phyloP scores from a whole-genome alignment of 2,888 invertebrate genomes.

The Andrena trimmerana region DNA sequence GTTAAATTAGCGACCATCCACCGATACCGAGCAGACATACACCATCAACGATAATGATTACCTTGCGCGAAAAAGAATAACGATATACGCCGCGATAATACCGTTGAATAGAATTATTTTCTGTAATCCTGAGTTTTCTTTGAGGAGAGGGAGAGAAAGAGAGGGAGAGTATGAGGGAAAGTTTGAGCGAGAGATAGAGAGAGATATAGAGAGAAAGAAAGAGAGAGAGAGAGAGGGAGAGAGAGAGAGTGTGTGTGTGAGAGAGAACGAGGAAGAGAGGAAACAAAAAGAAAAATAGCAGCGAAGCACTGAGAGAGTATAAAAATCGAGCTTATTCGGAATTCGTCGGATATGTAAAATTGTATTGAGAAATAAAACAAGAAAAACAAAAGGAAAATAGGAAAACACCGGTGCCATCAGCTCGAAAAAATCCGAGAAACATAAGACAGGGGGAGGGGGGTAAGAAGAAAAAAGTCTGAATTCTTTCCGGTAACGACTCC shows the following conservation, averaged over 20 bases:
- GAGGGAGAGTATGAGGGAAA: neutral
- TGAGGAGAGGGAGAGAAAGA: conserved; percentile 4
- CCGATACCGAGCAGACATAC: conserved; percentile 69
- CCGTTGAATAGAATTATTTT: conserved; percentile 60
- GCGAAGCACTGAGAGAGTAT: conserved; percentile 45
- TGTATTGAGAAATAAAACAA: conserved; percentile 56
- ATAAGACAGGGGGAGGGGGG: conserved; percentile 6
- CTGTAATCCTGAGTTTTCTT: conserved; percentile 44
- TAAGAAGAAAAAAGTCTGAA: conserved; percentile 63
- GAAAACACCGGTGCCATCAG: conserved; percentile 60
- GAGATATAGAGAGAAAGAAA: neutral
- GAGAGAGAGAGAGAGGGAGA: conserved; percentile 11
- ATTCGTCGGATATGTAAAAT: conserved; percentile 61
- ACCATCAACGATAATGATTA: conserved; percentile 50
- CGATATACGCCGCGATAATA: conserved; percentile 51
- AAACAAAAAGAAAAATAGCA: conserved; percentile 64
- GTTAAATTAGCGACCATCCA: conserved; percentile 57
- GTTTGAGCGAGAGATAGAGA: no score
- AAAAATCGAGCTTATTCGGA: conserved; percentile 61
- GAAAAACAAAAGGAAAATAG: conserved; percentile 28
- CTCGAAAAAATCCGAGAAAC: conserved; percentile 53
- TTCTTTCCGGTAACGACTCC: conserved; percentile 66
- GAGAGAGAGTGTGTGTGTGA: conserved; percentile 2
- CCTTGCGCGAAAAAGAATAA: conserved; percentile 47
- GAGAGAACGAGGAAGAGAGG: conserved; percentile 8